Percentiles rank a stretch among this genome's conserved stretches.
Evolutionary conservation across 2,888 invertebrate genomes (phyloP).

Genomic region (Galeruca laticollis): DNA sequence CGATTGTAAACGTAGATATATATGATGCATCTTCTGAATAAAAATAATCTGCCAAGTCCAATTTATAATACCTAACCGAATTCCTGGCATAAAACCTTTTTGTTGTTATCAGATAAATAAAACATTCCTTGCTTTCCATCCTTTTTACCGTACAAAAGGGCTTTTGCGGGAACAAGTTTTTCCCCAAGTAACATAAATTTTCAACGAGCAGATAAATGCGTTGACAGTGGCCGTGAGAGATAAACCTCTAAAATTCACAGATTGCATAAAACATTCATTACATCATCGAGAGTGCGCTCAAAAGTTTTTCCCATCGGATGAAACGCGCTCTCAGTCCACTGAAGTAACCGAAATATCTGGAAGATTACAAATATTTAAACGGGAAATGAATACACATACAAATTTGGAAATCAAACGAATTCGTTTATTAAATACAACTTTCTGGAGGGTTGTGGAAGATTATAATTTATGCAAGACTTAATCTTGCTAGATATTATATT

Average conservation of each 20-base stretch:
- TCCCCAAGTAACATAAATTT: slow-evolving; percentile 11
- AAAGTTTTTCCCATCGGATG: neutral
- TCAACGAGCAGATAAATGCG: neutral
- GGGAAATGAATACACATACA: neutral
- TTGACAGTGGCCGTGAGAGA: neutral
- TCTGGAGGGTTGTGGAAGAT: neutral
- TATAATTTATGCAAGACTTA: neutral
- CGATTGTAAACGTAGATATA: too few species aligned
- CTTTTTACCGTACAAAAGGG: neutral
- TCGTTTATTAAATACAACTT: neutral
- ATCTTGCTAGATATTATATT: neutral
- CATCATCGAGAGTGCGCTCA: neutral
- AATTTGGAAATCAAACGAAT: neutral
- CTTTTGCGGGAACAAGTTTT: neutral
- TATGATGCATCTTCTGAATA: neutral
- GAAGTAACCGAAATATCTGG: neutral
- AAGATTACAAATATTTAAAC: neutral
- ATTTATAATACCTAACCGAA: neutral
- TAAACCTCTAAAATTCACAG: neutral
- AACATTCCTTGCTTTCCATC: neutral
- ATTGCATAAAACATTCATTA: neutral
- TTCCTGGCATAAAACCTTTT: neutral
- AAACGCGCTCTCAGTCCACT: neutral
- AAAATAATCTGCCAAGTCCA: neutral
- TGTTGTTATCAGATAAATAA: slow-evolving; percentile 13